phyloP scores from a whole-genome alignment of 2,797 vertebrate genomes.

The Bradypodion ventrale region DNA sequence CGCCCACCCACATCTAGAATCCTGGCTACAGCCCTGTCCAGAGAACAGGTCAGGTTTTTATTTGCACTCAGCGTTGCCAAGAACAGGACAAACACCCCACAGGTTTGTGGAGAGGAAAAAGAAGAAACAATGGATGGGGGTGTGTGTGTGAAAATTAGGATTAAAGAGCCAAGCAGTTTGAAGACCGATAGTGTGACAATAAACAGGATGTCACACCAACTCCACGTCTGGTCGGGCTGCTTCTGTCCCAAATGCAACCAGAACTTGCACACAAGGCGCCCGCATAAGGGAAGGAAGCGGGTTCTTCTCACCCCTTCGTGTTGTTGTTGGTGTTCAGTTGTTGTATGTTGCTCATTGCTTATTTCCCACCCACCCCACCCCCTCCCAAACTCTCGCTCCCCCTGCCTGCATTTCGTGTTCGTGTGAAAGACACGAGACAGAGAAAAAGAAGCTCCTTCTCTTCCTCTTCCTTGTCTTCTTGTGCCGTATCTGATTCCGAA shows the following conservation, averaged over 20 bases:
- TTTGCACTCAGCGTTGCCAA: too few species aligned
- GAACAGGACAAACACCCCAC: background rate
- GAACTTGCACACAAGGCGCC: background rate
- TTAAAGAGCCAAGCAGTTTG: background rate
- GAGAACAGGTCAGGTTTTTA: too few species aligned
- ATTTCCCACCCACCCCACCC: background rate
- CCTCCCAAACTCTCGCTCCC: background rate
- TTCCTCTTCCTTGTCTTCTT: too few species aligned
- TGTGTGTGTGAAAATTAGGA: too few species aligned
- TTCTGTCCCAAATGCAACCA: constrained; percentile 7
- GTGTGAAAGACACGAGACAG: background rate
- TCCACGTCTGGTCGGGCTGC: constrained; percentile 21
- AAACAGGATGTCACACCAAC: constrained; percentile 66
- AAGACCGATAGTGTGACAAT: constrained; percentile 13
- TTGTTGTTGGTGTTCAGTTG: too few species aligned
- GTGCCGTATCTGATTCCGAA: too few species aligned
- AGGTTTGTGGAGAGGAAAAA: background rate
- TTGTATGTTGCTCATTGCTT: background rate
- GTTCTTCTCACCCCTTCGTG: too few species aligned
- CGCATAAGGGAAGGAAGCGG: constrained; percentile 16
- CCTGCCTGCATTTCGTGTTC: background rate
- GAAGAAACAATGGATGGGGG: background rate
- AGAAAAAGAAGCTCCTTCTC: background rate
- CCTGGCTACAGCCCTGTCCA: too few species aligned
- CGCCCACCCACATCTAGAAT: too few species aligned